Percentiles rank a stretch among this genome's conserved stretches.
phyloP scores from a whole-genome alignment of 2,797 vertebrate genomes.

The Sorex maritimensis region DNA sequence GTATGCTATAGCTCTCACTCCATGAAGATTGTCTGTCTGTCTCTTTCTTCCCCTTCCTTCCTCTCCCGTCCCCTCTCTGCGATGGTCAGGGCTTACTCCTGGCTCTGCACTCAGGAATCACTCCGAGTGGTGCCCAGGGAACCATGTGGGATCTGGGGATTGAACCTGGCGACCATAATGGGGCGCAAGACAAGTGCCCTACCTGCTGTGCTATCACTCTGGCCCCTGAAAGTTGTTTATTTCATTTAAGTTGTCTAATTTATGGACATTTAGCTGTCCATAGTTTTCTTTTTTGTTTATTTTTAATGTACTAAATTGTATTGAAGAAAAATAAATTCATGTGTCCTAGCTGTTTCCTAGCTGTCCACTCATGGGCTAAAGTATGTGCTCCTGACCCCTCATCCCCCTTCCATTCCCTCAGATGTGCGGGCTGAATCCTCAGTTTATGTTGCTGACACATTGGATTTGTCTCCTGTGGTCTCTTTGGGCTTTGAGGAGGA shows the following conservation, averaged over 20 bases:
- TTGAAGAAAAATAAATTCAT: constrained; percentile 8
- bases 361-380: background rate
- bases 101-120: too few species aligned
- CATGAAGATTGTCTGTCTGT: too few species aligned
- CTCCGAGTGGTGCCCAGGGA: too few species aligned
- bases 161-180: too few species aligned
- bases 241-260: too few species aligned
- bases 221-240: too few species aligned
- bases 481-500: background rate
- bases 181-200: too few species aligned
- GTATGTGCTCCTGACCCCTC: background rate
- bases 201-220: too few species aligned
- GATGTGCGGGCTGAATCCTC: background rate
- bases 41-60: too few species aligned
- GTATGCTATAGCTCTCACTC: too few species aligned
- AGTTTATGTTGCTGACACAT: background rate
- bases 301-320: background rate
- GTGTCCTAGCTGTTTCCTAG: background rate
- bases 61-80: background rate
- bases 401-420: background rate
- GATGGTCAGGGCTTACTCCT: background rate
- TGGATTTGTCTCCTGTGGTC: background rate
- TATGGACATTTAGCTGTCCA: too few species aligned
- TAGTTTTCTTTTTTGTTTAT: background rate
- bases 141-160: too few species aligned